Base-by-base conservation (phyloP, 35 echinoderm and acorn worm genomes). In the Heliocidaris tuberculata region DNA sequence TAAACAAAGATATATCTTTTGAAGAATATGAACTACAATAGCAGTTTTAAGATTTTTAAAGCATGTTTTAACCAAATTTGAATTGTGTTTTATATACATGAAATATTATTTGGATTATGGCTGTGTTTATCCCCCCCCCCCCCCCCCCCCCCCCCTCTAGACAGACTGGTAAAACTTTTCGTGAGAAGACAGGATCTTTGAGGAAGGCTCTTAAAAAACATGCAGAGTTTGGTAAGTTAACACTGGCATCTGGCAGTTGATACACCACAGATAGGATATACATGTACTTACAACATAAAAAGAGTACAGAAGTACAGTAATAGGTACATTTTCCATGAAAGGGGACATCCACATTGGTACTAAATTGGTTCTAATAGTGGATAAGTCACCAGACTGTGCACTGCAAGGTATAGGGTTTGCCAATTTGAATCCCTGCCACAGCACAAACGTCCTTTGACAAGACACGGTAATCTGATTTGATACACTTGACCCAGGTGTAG, bases 171-270 rank as follows among this genome's bases (percentile, higher is more conserved):
- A 32, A 93, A 59, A 93, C 91, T 50, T 93, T 93, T 48, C 9
- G 91, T 19, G 91, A 93, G 91, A 93, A 93, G 48, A 93, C 91
- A 5, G 91, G 91, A 52, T 93, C 91, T 31, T 59, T 93, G 50
- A 32, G 91, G 21, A 93, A 93, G 91, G 91, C 50, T 49, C 50
- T 93, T 2, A 93, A 93, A n/a, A 93, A 93, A 59, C 49, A 93
- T 93, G 91, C 91, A 52, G 48, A 93, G 48, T 93, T 93, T 93
- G 91, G 91, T 93, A 93, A 93, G 91, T 30, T 52, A 92, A 31
- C 9, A 31, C 32, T 87, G 86, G 59, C 19, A 60, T 19, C 19
- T 15, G 59, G 86, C 11, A n/a, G 19, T 7, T 87, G 4, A 29
- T 29, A 85, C n/a, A 29, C n/a, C 15, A 85, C 0, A 16, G 15